Percentiles rank a stretch among this genome's conserved stretches.
Conservation (phyloP, 1,140 invertebrate genomes). For the Cotesia typhae region DNA sequence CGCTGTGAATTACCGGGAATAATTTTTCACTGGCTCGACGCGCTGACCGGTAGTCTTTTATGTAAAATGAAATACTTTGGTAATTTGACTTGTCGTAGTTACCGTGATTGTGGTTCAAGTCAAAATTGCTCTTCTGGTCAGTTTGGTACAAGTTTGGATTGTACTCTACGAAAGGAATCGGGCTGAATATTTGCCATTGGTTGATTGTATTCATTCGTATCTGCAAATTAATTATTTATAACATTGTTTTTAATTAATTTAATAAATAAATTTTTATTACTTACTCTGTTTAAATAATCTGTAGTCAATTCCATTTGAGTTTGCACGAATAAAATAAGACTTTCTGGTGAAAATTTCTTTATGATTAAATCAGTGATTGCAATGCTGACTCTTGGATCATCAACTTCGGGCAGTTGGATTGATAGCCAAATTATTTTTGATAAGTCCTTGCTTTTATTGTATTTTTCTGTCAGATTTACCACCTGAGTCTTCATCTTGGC, state of each 20-base stretch:
- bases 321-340: constrained; percentile 74
- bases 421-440: constrained; percentile 77
- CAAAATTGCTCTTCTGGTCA: constrained; percentile 68
- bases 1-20: constrained; percentile 71
- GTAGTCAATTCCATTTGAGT: constrained; percentile 74
- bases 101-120: constrained; percentile 80
- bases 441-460: constrained; percentile 69
- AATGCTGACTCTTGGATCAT: constrained; percentile 68
- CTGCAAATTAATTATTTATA: constrained; percentile 55
- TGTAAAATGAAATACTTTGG: constrained; percentile 83
- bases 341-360: constrained; percentile 76
- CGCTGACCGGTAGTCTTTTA: constrained; percentile 73
- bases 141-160: constrained; percentile 71
- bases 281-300: constrained; percentile 86
- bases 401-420: constrained; percentile 69
- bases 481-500: constrained; percentile 72
- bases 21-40: constrained; percentile 42
- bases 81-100: constrained; percentile 80
- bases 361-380: constrained; percentile 76
- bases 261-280: constrained; percentile 40
- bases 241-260: constrained; percentile 29
- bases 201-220: constrained; percentile 87
- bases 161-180: constrained; percentile 83
- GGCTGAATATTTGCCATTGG: constrained; percentile 81
- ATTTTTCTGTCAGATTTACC: constrained; percentile 72